Evolutionary conservation across 2,113 vertebrate species (phyloP), one percentile per base, ranked within the genome.

Genomic region (Nothoprocta perdicaria): DNA sequence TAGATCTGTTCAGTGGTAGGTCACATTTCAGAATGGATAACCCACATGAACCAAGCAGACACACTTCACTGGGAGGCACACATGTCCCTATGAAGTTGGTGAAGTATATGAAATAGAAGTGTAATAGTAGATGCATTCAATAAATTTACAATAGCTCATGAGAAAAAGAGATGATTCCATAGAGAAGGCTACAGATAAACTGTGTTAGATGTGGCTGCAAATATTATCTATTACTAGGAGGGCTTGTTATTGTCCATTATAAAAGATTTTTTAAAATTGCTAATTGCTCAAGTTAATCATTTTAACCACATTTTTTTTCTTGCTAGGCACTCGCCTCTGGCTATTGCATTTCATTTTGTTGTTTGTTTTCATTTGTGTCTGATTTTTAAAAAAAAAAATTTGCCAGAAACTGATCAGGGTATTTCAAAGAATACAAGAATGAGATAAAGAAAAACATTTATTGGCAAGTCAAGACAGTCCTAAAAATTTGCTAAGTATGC

Each of bases 391-490:
- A 58, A 68, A 19, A n/a, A n/a, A n/a, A n/a, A n/a, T n/a, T n/a
- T 86, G 38, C 52, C 74, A 92, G 90, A 52, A 38, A 38, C 18
- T 57, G 63, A 75, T 75, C 80, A 86, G 19, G 24, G 71, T 90
- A 75, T 78, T 69, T 75, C 53, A 43, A 92, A 90, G 73, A 90
- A 72, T 27, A 89, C 43, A 84, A 12, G 48, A 79, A 68, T 76
- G 38, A 96, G 62, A 92, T 84, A 62, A 79, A 53, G 9, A 33
- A 84, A 89, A 92, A 60, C 0, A 90, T 46, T 88, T 92, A 17
- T 83, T 92, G 84, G 60, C 41, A 86, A 84, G 93, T 48, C 66
- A n/a, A 88, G 38, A 50, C 43, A 82, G 21, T 55, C 90, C 67
- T 76, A 48, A 82, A 80, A 8, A 35, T 78, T 93, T 77, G 18